Conservation (phyloP, 2,797 vertebrate species). For the Aselliscus stoliczkanus region DNA sequence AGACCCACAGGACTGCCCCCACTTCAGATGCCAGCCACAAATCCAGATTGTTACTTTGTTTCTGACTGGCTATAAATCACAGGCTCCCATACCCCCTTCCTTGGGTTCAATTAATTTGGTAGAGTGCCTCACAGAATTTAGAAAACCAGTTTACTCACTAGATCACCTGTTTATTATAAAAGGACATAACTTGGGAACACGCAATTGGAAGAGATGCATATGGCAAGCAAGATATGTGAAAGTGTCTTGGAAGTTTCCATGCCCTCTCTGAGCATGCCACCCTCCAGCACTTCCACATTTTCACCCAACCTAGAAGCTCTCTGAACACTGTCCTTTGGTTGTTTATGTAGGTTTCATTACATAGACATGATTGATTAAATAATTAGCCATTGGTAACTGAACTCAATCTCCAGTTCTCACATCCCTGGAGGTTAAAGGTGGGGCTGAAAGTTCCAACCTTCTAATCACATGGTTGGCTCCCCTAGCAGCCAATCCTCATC, state of each 20-base stretch:
- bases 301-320: neutral
- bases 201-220: neutral
- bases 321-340: neutral
- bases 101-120: neutral
- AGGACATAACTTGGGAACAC: neutral
- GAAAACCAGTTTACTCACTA: neutral
- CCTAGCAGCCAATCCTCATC: neutral
- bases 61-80: neutral
- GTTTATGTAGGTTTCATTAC: neutral
- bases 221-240: neutral
- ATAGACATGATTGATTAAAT: neutral
- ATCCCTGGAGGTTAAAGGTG: neutral
- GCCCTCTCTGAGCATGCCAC: neutral
- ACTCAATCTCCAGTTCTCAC: neutral
- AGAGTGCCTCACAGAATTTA: neutral
- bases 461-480: neutral
- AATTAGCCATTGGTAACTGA: neutral
- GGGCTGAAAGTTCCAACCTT: neutral
- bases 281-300: neutral
- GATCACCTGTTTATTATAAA: neutral
- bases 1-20: neutral
- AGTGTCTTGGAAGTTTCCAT: neutral
- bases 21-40: neutral
- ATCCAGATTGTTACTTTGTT: neutral
- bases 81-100: neutral